Evolutionary conservation across 2,888 invertebrate species (phyloP).

Genomic region (Syrphus vitripennis): DNA sequence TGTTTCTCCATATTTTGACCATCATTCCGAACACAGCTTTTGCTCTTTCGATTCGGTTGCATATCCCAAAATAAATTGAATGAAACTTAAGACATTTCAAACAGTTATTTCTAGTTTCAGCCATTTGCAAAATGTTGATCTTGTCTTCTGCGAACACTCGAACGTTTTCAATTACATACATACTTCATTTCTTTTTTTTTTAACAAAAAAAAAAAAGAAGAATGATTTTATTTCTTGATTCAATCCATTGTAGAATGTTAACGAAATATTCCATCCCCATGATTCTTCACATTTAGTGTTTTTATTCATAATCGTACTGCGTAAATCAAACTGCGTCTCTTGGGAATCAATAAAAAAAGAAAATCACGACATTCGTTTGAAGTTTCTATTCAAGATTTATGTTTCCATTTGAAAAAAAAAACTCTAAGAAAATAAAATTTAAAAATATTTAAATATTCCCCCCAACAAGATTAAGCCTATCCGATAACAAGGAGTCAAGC

Average conservation of each 20-base stretch:
- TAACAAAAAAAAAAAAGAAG: too few species aligned
- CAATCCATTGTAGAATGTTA: background rate
- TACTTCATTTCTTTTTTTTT: too few species aligned
- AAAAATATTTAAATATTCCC: conserved; percentile 17
- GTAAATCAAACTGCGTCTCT: background rate
- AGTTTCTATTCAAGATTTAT: background rate
- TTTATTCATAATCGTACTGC: background rate
- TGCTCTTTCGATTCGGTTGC: too few species aligned
- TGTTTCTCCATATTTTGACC: too few species aligned
- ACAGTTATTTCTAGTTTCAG: too few species aligned
- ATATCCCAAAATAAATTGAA: too few species aligned
- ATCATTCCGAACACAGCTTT: too few species aligned
- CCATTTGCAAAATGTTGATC: too few species aligned
- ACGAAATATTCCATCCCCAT: background rate
- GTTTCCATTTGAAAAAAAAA: background rate
- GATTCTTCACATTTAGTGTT: background rate
- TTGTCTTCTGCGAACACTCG: too few species aligned
- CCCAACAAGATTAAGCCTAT: background rate
- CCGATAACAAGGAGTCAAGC: conserved; percentile 3
- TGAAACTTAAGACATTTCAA: too few species aligned
- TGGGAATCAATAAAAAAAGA: background rate
- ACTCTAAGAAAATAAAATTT: background rate
- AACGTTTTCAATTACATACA: too few species aligned
- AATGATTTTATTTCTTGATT: background rate
- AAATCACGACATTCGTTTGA: background rate